Evolutionary conservation across 2,888 invertebrate genomes (phyloP).

Genomic region (Diabrotica balteata): DNA sequence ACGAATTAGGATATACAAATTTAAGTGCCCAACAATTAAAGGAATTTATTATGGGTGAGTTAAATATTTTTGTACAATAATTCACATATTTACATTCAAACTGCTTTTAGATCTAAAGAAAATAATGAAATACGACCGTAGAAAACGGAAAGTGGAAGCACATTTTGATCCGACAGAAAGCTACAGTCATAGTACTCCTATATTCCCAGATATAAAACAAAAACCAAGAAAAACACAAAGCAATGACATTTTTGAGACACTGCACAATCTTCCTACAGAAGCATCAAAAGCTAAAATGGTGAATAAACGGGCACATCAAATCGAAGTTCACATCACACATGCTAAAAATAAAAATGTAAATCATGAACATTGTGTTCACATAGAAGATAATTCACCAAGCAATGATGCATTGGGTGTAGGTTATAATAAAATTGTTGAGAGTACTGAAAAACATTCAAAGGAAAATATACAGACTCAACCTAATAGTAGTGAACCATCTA

Average conservation of each 20-base stretch:
- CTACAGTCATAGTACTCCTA: conserved; percentile 8
- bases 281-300: conserved; percentile 57
- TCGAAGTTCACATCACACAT: conserved; percentile 45
- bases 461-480: not conserved
- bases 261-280: conserved; percentile 57
- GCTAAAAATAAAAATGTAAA: conserved; percentile 31
- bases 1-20: conserved; percentile 78
- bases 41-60: conserved; percentile 78
- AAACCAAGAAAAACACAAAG: not conserved
- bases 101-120: conserved; percentile 68
- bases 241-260: conserved; percentile 50
- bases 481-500: conserved; percentile 22
- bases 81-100: conserved; percentile 2
- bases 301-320: conserved; percentile 44
- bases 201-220: conserved; percentile 1
- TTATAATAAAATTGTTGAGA: not conserved
- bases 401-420: not conserved
- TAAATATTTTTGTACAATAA: no score
- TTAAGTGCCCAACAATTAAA: conserved; percentile 77
- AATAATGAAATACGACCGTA: conserved; percentile 68
- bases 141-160: conserved; percentile 43
- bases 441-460: not conserved
- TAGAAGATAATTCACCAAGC: conserved; percentile 8
- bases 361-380: conserved; percentile 40
- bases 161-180: not conserved